Evolutionary conservation across 2,113 vertebrate genomes (phyloP).

Genomic region (Oncorhynchus keta): DNA sequence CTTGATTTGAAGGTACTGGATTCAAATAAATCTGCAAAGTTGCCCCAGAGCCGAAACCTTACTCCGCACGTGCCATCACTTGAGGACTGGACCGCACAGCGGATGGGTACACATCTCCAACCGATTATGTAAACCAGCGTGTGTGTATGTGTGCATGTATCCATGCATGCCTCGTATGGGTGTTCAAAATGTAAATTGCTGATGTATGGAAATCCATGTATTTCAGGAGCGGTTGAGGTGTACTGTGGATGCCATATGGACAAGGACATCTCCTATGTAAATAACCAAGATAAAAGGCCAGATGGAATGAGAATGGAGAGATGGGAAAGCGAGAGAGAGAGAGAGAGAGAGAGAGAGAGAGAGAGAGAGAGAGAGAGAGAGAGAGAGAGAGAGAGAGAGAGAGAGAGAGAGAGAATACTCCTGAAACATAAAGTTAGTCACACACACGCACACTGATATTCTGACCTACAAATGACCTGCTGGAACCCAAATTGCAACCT

Average conservation of each 20-base stretch:
- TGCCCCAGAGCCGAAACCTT: constrained; percentile 38
- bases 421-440: not conserved
- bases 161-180: constrained; percentile 1
- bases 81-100: not conserved
- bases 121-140: not conserved
- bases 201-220: constrained; percentile 8
- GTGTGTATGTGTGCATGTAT: not conserved
- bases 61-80: not conserved
- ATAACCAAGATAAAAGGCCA: not conserved
- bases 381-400: too few relatives aligned
- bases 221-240: constrained; percentile 16
- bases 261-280: not conserved
- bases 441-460: not conserved
- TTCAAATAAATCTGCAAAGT: constrained; percentile 47
- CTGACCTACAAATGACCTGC: too few relatives aligned
- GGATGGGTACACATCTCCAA: not conserved
- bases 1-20: constrained; percentile 61
- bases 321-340: not conserved
- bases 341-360: not conserved
- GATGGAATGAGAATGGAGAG: not conserved
- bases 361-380: constrained; percentile 1
- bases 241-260: constrained; percentile 5
- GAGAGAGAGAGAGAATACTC: not conserved
- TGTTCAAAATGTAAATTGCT: too few relatives aligned
- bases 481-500: not conserved